Evolutionary conservation across 2,113 vertebrate genomes (phyloP).

Genomic region (Rhineura floridana): DNA sequence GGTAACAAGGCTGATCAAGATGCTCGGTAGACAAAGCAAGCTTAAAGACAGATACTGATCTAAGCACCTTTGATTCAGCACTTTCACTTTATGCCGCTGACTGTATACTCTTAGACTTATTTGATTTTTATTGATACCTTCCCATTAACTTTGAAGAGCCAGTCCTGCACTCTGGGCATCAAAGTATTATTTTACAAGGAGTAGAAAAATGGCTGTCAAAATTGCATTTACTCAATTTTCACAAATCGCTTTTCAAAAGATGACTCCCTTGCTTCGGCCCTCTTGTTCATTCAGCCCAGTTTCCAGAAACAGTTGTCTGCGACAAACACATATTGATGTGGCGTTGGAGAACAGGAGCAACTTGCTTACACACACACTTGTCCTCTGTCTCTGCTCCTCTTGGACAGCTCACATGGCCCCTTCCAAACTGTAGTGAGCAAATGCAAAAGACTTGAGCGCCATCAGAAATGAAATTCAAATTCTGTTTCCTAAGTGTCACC

Average conservation of each 20-base stretch:
- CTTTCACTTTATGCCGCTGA: background rate
- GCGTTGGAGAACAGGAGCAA: constrained; percentile 24
- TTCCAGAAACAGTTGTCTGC: background rate
- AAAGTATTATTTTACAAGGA: constrained; percentile 11
- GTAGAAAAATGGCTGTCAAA: background rate
- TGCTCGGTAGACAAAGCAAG: background rate
- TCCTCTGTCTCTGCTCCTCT: background rate
- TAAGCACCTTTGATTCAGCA: constrained; percentile 13
- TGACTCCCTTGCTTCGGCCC: constrained; percentile 17
- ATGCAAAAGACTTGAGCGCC: constrained; percentile 36
- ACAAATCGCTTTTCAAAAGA: background rate
- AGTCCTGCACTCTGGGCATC: constrained; percentile 19
- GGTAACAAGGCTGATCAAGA: background rate
- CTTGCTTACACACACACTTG: constrained; percentile 18
- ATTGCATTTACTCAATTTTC: constrained; percentile 15
- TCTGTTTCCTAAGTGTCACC: constrained; percentile 43
- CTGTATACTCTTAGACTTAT: background rate
- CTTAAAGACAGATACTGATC: background rate
- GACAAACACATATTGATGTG: constrained; percentile 1
- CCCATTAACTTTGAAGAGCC: constrained; percentile 1
- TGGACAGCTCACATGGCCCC: background rate
- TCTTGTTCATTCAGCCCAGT: background rate
- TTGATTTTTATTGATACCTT: constrained; percentile 32
- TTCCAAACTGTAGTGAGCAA: background rate
- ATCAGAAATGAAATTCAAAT: constrained; percentile 20